Evolutionary conservation across 2,888 invertebrate species (phyloP).

Genomic region (Dilophus febrilis): DNA sequence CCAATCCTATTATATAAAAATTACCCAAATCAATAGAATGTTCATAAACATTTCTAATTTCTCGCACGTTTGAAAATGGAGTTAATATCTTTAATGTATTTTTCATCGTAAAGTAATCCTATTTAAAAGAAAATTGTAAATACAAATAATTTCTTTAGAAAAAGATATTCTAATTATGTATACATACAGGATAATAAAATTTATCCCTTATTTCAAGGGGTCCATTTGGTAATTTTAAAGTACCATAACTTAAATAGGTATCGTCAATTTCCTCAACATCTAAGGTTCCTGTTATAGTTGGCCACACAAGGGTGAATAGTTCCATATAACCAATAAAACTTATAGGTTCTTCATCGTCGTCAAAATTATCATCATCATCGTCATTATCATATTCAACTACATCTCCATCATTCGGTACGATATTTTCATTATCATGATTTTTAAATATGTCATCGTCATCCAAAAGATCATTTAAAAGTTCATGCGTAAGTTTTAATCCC

Average conservation of each 20-base stretch:
- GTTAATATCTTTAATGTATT: conserved; percentile 39
- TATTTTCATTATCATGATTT: conserved; percentile 18
- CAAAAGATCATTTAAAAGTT: neutral
- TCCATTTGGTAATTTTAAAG: conserved; percentile 36
- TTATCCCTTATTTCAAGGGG: conserved; percentile 37
- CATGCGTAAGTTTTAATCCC: neutral
- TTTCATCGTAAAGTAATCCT: conserved; percentile 33
- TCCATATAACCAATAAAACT: conserved; percentile 37
- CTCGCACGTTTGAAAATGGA: conserved; percentile 31
- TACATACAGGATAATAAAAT: conserved; percentile 32
- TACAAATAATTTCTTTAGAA: conserved; percentile 12
- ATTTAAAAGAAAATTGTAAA: too few species aligned
- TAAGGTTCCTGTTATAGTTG: conserved; percentile 36
- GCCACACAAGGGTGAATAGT: conserved; percentile 38
- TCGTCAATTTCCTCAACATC: conserved; percentile 37
- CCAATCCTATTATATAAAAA: conserved; percentile 31
- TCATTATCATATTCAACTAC: conserved; percentile 19
- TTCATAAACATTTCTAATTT: conserved; percentile 34
- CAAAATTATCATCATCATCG: neutral
- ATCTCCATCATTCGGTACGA: conserved; percentile 25
- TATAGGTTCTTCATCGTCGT: conserved; percentile 24
- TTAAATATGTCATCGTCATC: conserved; percentile 9
- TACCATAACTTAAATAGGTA: conserved; percentile 30
- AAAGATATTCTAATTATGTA: neutral
- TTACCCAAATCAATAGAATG: conserved; percentile 31